Base-by-base conservation (phyloP, 2,888 invertebrate genomes). In the Drepana falcataria region DNA sequence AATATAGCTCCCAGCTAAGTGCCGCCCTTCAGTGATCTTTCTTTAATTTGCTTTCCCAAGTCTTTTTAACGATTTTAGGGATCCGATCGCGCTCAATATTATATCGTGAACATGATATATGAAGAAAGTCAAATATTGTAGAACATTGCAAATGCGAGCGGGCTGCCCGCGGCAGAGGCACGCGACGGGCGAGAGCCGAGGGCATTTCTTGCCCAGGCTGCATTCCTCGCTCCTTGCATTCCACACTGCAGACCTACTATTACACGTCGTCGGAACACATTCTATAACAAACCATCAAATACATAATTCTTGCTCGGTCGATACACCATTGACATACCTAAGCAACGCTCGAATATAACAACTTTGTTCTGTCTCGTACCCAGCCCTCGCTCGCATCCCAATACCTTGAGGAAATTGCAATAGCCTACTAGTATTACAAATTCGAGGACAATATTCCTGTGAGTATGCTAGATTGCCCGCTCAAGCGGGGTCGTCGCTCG, bases 151-250 rank as follows among this genome's bases (percentile, higher is more conserved):
- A 69, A 64, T 67, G 63, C 61, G 65, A 70, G 73, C 66, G 66
- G 63, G 55, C 49, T 21, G 21, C 21, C 21, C 21, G 21, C 21
- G 7, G 49, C 48, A 49, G 62, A 63, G 63, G 63, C 69, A 58
- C 56, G 66, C 66, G 65, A 68, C 61, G 65, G 60, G 67, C 47
- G 56, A 48, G 55, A 49, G 57, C 57, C 66, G 71, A 72, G 78
- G 73, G 77, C 74, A 79, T 72, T 84, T 82, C 81, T 83, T 82
- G 84, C 75, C 72, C 66, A 72, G 70, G 69, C 86, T 73, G 77
- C 87, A 86, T 86, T 85, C 86, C 81, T 73, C 62, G 73, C 77
- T 76, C 71, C 82, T 71, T 73, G 75, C 82, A 83, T 85, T 83
- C 80, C 80, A 72, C 70, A 69, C 70, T 66, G 67, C 66, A 70